Base-by-base conservation (phyloP, 1,140 invertebrate species). In the Phenacoccus solenopsis region DNA sequence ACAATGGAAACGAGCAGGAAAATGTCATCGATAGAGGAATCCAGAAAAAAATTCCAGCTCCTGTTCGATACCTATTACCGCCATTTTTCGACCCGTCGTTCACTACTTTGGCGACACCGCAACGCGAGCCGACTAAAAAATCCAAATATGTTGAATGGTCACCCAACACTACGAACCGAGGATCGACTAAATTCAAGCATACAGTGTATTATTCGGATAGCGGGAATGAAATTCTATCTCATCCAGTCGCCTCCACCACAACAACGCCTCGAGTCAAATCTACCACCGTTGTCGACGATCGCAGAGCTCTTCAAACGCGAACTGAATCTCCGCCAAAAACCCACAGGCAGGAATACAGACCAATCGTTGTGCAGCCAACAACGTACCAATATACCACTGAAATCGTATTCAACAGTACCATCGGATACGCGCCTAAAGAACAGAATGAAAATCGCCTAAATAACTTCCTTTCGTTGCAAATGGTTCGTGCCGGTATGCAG, bases 31-130 rank as follows among this genome's bases (percentile, higher is more conserved):
- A 35, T 3, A 32, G 24, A 1, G 28, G 21, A 1, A 61, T 24
- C 5, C 30, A 38, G 25, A 67, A 68, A 10, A 56, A 56, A 28
- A 68, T 71, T 16, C 35, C 67, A 27, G 30, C 72, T 61, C 72
- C 72, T 9, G 27, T 69, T 9, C 67, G 64, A 28, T 71, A 57
- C 24, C 67, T 73, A 27, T 38, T 73, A 12, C 72, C 72, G 10
- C 72, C 72, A 13, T 57, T 71, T 9, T 21, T 25, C 16, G 64
- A 71, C n/a, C 38, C 25, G 10, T 10, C 2, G 20, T 27, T 27
- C 9, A 24, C 16, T 9, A 49, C 38, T 9, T n/a, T n/a, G 5
- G 38, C 16, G 20, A 10, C 38, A 16, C 3, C 3, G 3, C 38
- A 49, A 16, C 4, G 59, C 21, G 32, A 25, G 56, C 21, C 56